phyloP scores from a whole-genome alignment of 2,113 vertebrate genomes.

The Tetraodon nigroviridis region DNA sequence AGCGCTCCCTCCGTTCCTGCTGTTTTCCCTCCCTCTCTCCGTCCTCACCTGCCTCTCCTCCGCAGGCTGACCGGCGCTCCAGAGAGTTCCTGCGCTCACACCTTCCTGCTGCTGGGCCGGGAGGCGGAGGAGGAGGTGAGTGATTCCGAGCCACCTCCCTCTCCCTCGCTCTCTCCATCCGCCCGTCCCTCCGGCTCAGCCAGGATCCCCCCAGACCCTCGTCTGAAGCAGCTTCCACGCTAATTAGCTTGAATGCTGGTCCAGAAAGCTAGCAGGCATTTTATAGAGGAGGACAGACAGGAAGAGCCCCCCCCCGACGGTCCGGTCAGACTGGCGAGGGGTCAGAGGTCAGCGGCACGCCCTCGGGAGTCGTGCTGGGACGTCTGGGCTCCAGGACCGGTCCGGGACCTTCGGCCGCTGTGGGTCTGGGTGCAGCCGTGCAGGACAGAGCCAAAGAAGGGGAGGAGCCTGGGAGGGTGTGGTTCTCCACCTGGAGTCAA shows the following conservation, averaged over 20 bases:
- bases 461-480: too few relatives aligned
- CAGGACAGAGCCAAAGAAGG: too few relatives aligned
- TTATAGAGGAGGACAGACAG: slow-evolving; percentile 42
- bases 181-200: not conserved
- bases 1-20: not conserved
- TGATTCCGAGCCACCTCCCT: not conserved
- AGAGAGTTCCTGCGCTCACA: slow-evolving; percentile 80
- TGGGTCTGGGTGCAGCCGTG: too few relatives aligned
- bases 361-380: too few relatives aligned
- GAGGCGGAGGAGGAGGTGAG: slow-evolving; percentile 44
- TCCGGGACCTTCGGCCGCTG: too few relatives aligned
- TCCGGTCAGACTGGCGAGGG: not conserved
- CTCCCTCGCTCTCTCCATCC: not conserved
- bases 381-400: too few relatives aligned
- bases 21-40: not conserved
- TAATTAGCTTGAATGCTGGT: too few relatives aligned
- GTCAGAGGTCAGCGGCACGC: too few relatives aligned
- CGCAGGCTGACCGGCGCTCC: slow-evolving; percentile 85
- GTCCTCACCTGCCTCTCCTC: not conserved
- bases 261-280: slow-evolving; percentile 31
- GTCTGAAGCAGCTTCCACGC: too few relatives aligned
- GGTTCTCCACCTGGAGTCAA: slow-evolving; percentile 8
- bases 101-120: slow-evolving; percentile 50
- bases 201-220: too few relatives aligned
- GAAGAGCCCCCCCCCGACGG: slow-evolving; percentile 48